Evolutionary conservation across 2,113 vertebrate species (phyloP).

Genomic region (Pagrus major): DNA sequence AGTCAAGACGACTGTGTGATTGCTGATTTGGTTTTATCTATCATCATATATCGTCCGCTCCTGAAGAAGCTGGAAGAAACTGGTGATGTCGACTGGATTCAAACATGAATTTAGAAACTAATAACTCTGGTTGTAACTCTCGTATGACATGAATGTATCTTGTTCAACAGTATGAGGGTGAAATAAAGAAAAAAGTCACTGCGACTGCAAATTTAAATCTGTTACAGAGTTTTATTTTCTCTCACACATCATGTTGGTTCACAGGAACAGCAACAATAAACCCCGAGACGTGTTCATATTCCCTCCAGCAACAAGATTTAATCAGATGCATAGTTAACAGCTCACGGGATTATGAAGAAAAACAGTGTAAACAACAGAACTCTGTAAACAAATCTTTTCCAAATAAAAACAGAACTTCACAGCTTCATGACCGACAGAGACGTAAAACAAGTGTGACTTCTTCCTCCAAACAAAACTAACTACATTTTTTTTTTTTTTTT

Average conservation of each 20-base stretch:
- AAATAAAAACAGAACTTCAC: conserved; percentile 19
- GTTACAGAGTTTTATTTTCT: conserved; percentile 12
- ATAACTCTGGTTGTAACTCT: not conserved
- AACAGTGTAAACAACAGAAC: conserved; percentile 3
- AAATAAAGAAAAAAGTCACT: not conserved
- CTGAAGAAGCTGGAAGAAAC: too few species aligned
- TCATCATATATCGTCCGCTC: too few species aligned
- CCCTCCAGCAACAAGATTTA: not conserved
- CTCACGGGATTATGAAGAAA: not conserved
- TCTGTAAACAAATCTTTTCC: conserved; percentile 23
- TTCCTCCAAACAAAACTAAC: not conserved
- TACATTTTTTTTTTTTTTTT: not conserved
- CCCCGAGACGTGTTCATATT: not conserved
- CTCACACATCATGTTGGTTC: not conserved
- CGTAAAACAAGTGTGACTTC: not conserved
- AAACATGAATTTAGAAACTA: not conserved
- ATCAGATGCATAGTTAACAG: conserved; percentile 20
- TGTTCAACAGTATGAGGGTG: not conserved
- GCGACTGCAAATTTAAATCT: not conserved
- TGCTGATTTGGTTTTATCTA: too few species aligned
- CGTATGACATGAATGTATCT: not conserved
- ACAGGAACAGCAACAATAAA: not conserved
- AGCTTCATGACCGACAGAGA: conserved; percentile 18
- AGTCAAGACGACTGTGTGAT: too few species aligned
- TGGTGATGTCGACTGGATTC: too few species aligned